A percentile compares a stretch with the other conserved stretches of the same genome.
Evolutionary conservation across 2,888 invertebrate species (phyloP).

Genomic region (Coleophora flavipennella): DNA sequence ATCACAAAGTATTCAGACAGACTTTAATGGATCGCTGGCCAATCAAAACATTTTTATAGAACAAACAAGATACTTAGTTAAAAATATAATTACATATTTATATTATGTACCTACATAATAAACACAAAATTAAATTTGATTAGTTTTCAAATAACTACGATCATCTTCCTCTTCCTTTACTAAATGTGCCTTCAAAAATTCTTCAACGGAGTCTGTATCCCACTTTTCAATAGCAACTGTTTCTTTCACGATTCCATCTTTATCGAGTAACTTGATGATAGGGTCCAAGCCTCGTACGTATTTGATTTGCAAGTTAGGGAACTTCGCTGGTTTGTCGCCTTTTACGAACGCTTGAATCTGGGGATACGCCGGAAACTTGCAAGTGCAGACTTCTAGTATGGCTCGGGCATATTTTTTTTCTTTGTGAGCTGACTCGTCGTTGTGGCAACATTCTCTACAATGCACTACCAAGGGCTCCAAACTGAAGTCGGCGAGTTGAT

Average conservation of each 20-base stretch:
- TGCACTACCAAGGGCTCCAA: slow-evolving; percentile 77
- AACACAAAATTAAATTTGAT: slow-evolving; percentile 56
- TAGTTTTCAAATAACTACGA: slow-evolving; percentile 73
- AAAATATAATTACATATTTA: no score
- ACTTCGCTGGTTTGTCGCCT: slow-evolving; percentile 90
- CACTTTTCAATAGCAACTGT: slow-evolving; percentile 97
- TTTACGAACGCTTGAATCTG: slow-evolving; percentile 99
- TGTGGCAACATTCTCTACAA: slow-evolving; percentile 86
- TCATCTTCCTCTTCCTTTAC: slow-evolving; percentile 72
- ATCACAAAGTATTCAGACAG: no score
- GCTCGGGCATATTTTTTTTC: slow-evolving; percentile 91
- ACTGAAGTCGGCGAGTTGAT: slow-evolving; percentile 83
- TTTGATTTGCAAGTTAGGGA: slow-evolving; percentile 91
- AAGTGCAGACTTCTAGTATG: slow-evolving; percentile 96
- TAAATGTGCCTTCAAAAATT: slow-evolving; percentile 93
- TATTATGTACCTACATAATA: slow-evolving; percentile 6
- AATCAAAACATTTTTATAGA: no score
- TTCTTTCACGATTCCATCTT: slow-evolving; percentile 86
- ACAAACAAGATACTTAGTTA: no score
- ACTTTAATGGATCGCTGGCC: no score
- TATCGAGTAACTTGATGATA: slow-evolving; percentile 90
- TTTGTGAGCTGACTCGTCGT: slow-evolving; percentile 77
- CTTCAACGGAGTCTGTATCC: slow-evolving; percentile 98
- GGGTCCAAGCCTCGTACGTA: slow-evolving; percentile 96
- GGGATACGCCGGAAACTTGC: slow-evolving; percentile 98